These are phyloP conservation scores for Candidula unifasciata DNA, from an alignment of 2,888 invertebrate species.

Conservation along the genomic window DNA sequence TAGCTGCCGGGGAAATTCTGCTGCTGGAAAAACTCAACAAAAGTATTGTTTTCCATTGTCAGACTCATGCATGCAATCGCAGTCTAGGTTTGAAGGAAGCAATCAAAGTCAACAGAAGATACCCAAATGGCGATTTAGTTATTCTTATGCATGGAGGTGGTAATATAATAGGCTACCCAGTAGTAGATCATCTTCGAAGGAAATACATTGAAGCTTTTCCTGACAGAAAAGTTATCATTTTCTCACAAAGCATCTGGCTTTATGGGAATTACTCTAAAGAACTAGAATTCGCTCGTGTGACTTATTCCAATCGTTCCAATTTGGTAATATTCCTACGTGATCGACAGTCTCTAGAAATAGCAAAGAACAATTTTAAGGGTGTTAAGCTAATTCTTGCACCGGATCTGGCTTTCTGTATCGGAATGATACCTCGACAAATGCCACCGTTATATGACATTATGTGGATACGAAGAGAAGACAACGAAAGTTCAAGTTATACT, in stretches of 20 bases:
- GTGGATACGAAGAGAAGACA: constrained; percentile 55
- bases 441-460: constrained; percentile 56
- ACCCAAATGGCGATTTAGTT: constrained; percentile 46
- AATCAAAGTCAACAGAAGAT: not conserved
- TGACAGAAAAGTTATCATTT: constrained; percentile 36
- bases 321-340: constrained; percentile 52
- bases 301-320: constrained; percentile 39
- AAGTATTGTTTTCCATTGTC: constrained; percentile 50
- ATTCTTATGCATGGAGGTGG: constrained; percentile 60
- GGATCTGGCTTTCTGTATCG: constrained; percentile 43
- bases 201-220: constrained; percentile 44
- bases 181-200: constrained; percentile 8
- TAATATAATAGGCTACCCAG: constrained; percentile 54
- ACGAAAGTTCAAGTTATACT: constrained; percentile 47
- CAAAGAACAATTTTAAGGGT: constrained; percentile 43
- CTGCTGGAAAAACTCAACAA: constrained; percentile 49
- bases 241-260: constrained; percentile 53
- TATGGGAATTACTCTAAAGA: not conserved
- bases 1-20: constrained; percentile 54
- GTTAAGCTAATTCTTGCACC: constrained; percentile 50
- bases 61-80: constrained; percentile 15
- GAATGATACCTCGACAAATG: constrained; percentile 51
- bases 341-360: constrained; percentile 40
- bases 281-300: not conserved
- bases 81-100: constrained; percentile 35